Conservation (phyloP, 2,797 vertebrate species). For the Forpus xanthops region DNA sequence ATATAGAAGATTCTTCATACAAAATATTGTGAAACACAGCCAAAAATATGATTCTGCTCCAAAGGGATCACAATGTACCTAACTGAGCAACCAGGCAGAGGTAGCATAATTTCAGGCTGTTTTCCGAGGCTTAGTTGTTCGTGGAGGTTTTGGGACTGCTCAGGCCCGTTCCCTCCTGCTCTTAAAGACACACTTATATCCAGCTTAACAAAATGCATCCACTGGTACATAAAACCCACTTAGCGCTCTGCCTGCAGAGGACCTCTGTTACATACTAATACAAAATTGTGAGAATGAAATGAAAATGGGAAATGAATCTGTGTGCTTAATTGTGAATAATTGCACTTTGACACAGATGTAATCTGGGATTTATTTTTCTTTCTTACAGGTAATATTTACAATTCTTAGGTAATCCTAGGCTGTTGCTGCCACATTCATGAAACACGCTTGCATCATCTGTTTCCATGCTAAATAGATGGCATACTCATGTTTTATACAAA, state of each 20-base stretch:
- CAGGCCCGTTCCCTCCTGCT: accelerated
- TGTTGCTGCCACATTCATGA: not conserved
- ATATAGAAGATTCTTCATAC: not conserved
- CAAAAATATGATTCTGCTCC: not conserved
- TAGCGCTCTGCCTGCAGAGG: not conserved
- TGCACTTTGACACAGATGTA: not conserved
- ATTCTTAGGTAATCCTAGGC: not conserved
- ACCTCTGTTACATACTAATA: not conserved
- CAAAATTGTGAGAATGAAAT: not conserved
- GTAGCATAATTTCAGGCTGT: not conserved
- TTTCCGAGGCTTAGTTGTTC: not conserved
- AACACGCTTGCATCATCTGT: not conserved
- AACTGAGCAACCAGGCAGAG: not conserved
- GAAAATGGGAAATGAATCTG: not conserved
- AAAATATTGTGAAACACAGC: not conserved
- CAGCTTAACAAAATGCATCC: not conserved
- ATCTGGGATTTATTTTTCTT: not conserved
- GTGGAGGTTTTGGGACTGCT: not conserved
- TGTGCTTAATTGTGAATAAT: not conserved
- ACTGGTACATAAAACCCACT: not conserved
- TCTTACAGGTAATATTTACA: not conserved
- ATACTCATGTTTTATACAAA: not conserved
- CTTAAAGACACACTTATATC: not conserved
- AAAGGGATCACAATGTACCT: not conserved
- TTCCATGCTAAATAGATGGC: not conserved